These are phyloP conservation scores for Ophioderma brevispina DNA, from an alignment of 35 echinoderm and acorn worm genomes.

Conservation along the genomic window DNA sequence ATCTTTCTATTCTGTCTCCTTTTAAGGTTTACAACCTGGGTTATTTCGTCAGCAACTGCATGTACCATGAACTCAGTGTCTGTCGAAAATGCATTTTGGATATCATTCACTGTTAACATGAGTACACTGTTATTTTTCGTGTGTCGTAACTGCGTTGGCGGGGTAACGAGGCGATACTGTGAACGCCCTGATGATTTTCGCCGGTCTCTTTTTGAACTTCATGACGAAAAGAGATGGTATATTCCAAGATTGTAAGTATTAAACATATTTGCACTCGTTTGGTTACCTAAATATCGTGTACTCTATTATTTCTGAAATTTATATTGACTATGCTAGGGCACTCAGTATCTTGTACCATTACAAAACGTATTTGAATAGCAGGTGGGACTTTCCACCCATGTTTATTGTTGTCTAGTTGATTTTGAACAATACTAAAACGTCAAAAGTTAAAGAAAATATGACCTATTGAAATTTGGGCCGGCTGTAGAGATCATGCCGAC, in stretches of 20 bases:
- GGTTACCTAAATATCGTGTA: too few species aligned
- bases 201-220: conserved; percentile 19
- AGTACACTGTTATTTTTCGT: conserved; percentile 40
- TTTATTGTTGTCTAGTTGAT: too few species aligned
- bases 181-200: neutral
- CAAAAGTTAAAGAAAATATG: too few species aligned
- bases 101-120: conserved; percentile 38
- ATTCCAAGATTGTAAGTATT: conserved; percentile 59
- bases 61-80: conserved; percentile 21
- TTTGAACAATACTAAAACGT: too few species aligned
- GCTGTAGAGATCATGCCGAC: too few species aligned
- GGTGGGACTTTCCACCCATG: too few species aligned
- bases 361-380: too few species aligned
- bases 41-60: neutral
- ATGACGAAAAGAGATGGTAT: conserved; percentile 43
- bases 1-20: neutral
- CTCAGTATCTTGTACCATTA: too few species aligned
- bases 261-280: neutral
- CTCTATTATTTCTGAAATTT: too few species aligned
- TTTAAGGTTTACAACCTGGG: neutral
- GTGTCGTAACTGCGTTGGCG: neutral
- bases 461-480: too few species aligned
- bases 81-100: conserved; percentile 32
- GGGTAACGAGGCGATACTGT: neutral
- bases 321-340: too few species aligned